Evolutionary conservation across 2,888 invertebrate genomes (phyloP).

Genomic region (Fragum sueziense): DNA sequence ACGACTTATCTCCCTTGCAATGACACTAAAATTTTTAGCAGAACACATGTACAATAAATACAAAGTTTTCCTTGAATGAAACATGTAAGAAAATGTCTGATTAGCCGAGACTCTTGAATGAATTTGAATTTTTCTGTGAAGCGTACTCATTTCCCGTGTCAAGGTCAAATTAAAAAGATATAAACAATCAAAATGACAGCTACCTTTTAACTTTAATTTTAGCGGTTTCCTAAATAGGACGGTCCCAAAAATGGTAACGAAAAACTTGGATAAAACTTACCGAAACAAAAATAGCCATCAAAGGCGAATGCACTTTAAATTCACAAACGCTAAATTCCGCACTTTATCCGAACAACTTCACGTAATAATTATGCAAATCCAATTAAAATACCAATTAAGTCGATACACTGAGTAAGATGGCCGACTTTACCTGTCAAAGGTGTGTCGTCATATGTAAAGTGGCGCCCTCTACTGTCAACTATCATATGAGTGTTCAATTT

Average conservation of each 20-base stretch:
- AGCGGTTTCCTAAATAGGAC: slow-evolving; percentile 45
- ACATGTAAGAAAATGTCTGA: neutral
- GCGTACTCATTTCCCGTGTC: neutral
- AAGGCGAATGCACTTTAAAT: slow-evolving; percentile 20
- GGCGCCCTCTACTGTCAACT: slow-evolving; percentile 68
- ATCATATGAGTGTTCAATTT: slow-evolving; percentile 63
- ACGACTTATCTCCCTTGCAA: neutral
- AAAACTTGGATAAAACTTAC: slow-evolving; percentile 38
- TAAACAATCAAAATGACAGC: slow-evolving; percentile 16
- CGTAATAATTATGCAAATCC: slow-evolving; percentile 39
- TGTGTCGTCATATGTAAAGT: slow-evolving; percentile 54
- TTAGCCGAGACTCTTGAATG: neutral
- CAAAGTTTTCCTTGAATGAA: neutral
- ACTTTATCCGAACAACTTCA: slow-evolving; percentile 38
- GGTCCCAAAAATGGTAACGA: neutral
- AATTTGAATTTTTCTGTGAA: neutral
- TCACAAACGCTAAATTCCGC: neutral
- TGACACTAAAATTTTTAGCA: slow-evolving; percentile 6
- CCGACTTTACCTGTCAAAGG: slow-evolving; percentile 58
- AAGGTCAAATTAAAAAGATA: neutral
- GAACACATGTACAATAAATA: slow-evolving; percentile 25
- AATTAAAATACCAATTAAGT: slow-evolving; percentile 28
- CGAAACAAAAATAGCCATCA: slow-evolving; percentile 32
- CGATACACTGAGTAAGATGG: slow-evolving; percentile 46
- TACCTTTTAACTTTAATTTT: slow-evolving; percentile 42